Conservation (phyloP, 2,888 invertebrate species). For the Strigamia transsilvanica region DNA sequence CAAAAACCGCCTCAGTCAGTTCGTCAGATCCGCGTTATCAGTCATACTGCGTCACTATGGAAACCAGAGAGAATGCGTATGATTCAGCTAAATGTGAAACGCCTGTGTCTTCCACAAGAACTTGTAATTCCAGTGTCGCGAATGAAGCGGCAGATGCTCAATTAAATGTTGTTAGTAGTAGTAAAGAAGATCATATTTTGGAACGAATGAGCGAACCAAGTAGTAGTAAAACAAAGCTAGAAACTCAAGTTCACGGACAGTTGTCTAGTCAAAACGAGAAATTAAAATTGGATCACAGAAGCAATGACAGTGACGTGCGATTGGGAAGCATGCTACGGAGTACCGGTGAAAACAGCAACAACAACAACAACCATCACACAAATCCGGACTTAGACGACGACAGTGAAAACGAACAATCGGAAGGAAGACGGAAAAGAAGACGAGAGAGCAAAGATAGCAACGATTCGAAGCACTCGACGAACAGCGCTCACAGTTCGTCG, state of each 20-base stretch:
- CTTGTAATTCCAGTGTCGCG: slow-evolving; percentile 55
- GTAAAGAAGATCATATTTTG: slow-evolving; percentile 51
- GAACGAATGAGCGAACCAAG: neutral
- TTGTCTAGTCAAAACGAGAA: slow-evolving; percentile 45
- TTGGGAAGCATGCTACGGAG: neutral
- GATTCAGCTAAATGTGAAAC: slow-evolving; percentile 53
- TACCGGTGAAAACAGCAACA: slow-evolving; percentile 36
- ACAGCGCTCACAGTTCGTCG: slow-evolving; percentile 48
- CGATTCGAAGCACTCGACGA: slow-evolving; percentile 33
- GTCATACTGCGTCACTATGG: slow-evolving; percentile 58
- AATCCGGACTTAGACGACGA: slow-evolving; percentile 55
- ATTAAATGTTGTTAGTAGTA: slow-evolving; percentile 57
- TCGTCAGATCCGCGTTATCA: slow-evolving; percentile 58
- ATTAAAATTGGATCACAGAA: slow-evolving; percentile 13
- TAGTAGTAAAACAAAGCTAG: slow-evolving; percentile 48
- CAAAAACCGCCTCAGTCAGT: slow-evolving; percentile 57
- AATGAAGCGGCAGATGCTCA: slow-evolving; percentile 54
- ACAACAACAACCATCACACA: slow-evolving; percentile 43
- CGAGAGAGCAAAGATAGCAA: slow-evolving; percentile 57
- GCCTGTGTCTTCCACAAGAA: slow-evolving; percentile 57
- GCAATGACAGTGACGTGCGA: neutral
- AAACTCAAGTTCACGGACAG: slow-evolving; percentile 52
- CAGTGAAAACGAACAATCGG: slow-evolving; percentile 57
- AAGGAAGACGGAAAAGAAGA: slow-evolving; percentile 58
- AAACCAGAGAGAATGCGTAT: slow-evolving; percentile 55